phyloP scores from a whole-genome alignment of 2,113 vertebrate genomes.

The Genyomyrus donnyi region DNA sequence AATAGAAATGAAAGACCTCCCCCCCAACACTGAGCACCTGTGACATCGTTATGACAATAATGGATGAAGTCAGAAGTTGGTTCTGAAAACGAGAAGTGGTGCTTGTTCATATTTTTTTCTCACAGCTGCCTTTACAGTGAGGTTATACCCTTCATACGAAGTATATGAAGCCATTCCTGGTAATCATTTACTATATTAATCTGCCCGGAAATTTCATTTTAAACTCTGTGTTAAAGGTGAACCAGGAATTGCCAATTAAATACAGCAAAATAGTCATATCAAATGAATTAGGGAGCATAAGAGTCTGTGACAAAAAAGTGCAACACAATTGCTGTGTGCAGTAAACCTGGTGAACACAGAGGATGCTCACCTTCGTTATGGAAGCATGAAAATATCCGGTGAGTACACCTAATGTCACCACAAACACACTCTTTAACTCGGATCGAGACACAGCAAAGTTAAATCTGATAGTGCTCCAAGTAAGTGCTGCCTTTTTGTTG shows the following conservation, averaged over 20 bases:
- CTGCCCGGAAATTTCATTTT: background rate
- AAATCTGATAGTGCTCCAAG: conserved; percentile 13
- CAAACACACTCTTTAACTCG: background rate
- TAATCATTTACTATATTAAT: background rate
- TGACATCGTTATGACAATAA: conserved; percentile 18
- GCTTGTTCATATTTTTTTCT: conserved; percentile 33
- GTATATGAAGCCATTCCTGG: background rate
- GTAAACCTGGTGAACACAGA: background rate
- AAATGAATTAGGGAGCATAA: background rate
- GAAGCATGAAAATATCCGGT: background rate
- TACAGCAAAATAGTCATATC: background rate
- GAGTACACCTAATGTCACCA: background rate
- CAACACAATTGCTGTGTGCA: background rate
- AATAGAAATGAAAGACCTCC: background rate
- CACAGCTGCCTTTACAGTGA: conserved; percentile 49
- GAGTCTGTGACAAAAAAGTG: background rate
- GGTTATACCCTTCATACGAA: conserved; percentile 20
- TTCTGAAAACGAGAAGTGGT: conserved; percentile 52
- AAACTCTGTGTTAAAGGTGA: background rate
- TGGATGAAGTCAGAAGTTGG: background rate
- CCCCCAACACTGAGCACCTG: background rate
- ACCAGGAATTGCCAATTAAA: background rate
- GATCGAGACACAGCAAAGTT: background rate
- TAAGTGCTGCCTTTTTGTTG: conserved; percentile 7
- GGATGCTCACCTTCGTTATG: background rate